Base-by-base conservation (phyloP, 2,113 vertebrate genomes). In the Prolemur simus region DNA sequence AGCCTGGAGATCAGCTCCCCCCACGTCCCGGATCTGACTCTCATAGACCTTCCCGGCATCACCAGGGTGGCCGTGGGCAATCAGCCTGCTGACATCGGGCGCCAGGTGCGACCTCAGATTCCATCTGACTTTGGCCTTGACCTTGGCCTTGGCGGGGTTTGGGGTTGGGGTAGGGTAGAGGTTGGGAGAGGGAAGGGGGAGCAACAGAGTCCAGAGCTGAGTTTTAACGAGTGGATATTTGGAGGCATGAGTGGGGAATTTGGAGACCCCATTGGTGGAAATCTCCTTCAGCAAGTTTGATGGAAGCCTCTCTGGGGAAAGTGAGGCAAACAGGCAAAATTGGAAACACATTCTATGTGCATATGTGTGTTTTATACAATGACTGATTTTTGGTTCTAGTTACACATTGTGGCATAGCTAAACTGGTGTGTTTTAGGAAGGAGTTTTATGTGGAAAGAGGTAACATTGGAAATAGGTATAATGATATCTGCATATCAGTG, bases 1-100 rank as follows among this genome's bases (percentile, higher is more conserved):
- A 99, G 96, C 86, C 98, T 99, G 91, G 99, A 99, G 94, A 95
- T 99, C 14, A 89, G 63, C 45, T 99, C 99, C 69, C 97, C 98
- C 5, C 77, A 98, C 0, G 99, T 99, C 89, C 99, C 99, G 0
- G 99, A 99, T 66, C 99, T 99, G 96, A 99, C 99, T 0, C 98
- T 99, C 25, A 99, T 99, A 45, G 99, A 99, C 97, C 99, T 99
- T n/a, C 99, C 99, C 1, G 99, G 99, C n/a, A 99, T 99, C 71
- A 98, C 99, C 95, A 98, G 99, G 92, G 99, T 99, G 95, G 98
- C 99, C 0, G 98, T 99, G 14, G 99, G 99, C 18, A 97, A 99
- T 56, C 99, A 99, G 83, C 99, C 99, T 3, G 96, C 95, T 20
- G 98, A 99, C 97, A 99, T 99, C 0, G 99, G 99, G 20, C 81